Percentiles rank a stretch among this genome's conserved stretches.
phyloP scores from a whole-genome alignment of 2,888 invertebrate genomes.

The Hymenopus coronatus region DNA sequence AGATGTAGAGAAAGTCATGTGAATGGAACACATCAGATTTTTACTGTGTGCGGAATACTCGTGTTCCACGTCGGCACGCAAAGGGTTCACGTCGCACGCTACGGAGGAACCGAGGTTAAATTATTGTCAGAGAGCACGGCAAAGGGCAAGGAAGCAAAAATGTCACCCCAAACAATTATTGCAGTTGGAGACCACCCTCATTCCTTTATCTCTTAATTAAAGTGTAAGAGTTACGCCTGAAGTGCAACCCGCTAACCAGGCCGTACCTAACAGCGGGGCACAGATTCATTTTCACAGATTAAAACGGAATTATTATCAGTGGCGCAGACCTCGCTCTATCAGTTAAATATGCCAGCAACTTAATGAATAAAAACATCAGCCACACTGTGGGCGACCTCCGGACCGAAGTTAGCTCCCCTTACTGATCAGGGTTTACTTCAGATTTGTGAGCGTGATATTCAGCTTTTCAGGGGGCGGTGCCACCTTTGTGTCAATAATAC shows the following conservation, averaged over 20 bases:
- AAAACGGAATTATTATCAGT: background rate
- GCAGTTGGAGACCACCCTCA: background rate
- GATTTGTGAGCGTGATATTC: too few relatives aligned
- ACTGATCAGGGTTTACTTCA: too few relatives aligned
- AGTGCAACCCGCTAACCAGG: background rate
- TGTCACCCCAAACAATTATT: background rate
- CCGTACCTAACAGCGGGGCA: background rate
- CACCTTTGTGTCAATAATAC: too few relatives aligned
- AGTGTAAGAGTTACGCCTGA: background rate
- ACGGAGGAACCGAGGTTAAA: background rate
- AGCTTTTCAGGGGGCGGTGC: too few relatives aligned
- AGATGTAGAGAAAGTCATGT: too few relatives aligned
- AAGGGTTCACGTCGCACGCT: background rate
- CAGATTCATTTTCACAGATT: background rate
- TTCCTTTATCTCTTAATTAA: background rate
- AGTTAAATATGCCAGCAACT: background rate
- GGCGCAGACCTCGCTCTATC: background rate
- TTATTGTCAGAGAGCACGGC: background rate
- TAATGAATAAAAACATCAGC: background rate
- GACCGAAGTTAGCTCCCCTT: too few relatives aligned
- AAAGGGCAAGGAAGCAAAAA: background rate
- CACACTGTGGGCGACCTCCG: too few relatives aligned
- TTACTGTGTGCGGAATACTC: background rate
- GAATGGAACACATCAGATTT: too few relatives aligned
- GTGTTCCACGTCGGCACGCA: background rate